Evolutionary conservation across 2,113 vertebrate species (phyloP), one percentile per base, ranked within the genome.

Genomic region (Nyctereutes procyonoides): DNA sequence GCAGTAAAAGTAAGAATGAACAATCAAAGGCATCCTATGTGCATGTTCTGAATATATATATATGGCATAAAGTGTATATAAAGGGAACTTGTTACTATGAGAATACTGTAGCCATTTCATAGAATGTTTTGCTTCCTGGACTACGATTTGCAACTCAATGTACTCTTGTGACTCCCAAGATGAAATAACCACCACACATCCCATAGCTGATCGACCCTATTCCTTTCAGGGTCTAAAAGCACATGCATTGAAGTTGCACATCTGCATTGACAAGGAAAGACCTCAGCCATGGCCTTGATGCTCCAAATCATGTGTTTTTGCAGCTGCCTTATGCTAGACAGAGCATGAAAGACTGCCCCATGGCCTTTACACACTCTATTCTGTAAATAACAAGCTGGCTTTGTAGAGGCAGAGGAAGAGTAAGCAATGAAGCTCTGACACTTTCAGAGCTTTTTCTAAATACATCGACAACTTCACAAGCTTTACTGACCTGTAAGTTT

Each of bases 261-360:
- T 96, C 94, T 93, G 82, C 85, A 88, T 30, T 71, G 28, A 65
- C 16, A 24, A 82, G 67, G 65, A 35, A 95, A 88, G 84, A 38
- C 77, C 80, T 63, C 58, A 89, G 88, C 71, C 67, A 82, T 51
- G 11, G 85, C 89, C 87, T 95, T 60, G 10, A 8, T 55, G 80
- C 51, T 80, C 8, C 17, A 10, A 85, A 65, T 62, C 53, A 92
- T 97, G 89, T 97, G 38, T 91, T 96, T 53, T 90, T 80, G 73
- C 56, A 97, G 35, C 55, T 98, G 85, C 35, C 28, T 92, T 97
- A 93, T 30, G 82, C 71, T 91, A 96, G 48, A 53, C 56, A 97
- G 24, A 97, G 94, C 32, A 90, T 88, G 53, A 98, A 79, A 94
- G 82, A 83, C 85, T 92, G 32, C 90, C 96, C 86, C n/a, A 3